Percentiles rank a stretch among this genome's conserved stretches.
These are phyloP conservation scores for Empis livida DNA, from an alignment of 2,888 invertebrate genomes.

Conservation along the genomic window DNA sequence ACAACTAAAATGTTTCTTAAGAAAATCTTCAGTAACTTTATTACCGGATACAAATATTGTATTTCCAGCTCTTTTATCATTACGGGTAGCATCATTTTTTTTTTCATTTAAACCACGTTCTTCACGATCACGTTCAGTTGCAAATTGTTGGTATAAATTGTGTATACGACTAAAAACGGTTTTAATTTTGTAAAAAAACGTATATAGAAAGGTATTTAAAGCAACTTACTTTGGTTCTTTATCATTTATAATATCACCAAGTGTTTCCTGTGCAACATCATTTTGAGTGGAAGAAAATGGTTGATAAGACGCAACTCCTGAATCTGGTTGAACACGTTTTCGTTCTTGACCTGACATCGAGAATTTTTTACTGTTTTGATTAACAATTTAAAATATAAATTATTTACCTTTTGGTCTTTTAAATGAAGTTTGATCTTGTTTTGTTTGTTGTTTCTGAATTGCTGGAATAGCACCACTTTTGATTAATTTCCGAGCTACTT, in stretches of 20 bases:
- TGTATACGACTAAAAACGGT: constrained; percentile 26
- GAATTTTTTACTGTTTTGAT: neutral
- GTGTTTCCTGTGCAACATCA: constrained; percentile 57
- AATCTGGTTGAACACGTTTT: constrained; percentile 46
- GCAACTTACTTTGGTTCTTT: constrained; percentile 34
- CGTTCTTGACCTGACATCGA: constrained; percentile 50
- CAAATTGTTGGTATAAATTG: constrained; percentile 65
- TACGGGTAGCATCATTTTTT: constrained; percentile 24
- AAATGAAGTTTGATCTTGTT: constrained; percentile 80
- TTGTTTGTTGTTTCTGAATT: constrained; percentile 68
- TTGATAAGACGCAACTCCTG: constrained; percentile 74
- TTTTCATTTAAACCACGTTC: constrained; percentile 43
- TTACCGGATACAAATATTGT: constrained; percentile 72
- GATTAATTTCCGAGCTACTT: constrained; percentile 88
- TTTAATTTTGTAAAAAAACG: neutral
- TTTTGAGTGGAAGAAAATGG: constrained; percentile 79
- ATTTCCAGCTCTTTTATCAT: constrained; percentile 59
- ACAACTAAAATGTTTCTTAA: constrained; percentile 60
- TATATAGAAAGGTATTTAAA: too few species aligned
- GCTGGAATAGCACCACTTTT: constrained; percentile 86
- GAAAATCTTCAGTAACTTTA: constrained; percentile 64
- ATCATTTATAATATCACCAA: constrained; percentile 55
- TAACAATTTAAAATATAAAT: neutral
- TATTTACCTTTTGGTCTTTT: constrained; percentile 64
- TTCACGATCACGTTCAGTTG: constrained; percentile 51